Percentiles rank a stretch among this genome's conserved stretches.
These are phyloP conservation scores for Rafetus swinhoei DNA, from an alignment of 2,113 vertebrate species.

Conservation along the genomic window DNA sequence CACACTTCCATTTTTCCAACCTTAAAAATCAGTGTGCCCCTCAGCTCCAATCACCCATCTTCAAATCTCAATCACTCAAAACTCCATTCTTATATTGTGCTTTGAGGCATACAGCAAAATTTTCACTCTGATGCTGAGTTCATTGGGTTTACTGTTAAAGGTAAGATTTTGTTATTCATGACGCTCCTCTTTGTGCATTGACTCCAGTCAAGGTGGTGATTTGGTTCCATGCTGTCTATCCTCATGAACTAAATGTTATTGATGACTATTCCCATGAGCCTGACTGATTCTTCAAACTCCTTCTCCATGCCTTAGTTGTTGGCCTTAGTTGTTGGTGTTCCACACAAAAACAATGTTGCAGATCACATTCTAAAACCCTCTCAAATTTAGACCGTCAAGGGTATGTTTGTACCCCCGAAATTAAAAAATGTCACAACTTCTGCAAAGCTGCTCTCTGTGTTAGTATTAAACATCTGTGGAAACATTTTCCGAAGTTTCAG, in stretches of 20 bases:
- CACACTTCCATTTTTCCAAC: too few species aligned
- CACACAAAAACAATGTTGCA: constrained; percentile 9
- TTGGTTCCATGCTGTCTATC: background rate
- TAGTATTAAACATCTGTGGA: background rate
- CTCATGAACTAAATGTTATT: constrained; percentile 24
- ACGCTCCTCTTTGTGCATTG: background rate
- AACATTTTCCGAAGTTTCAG: background rate
- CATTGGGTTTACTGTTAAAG: background rate
- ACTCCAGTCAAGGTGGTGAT: background rate
- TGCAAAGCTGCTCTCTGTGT: background rate
- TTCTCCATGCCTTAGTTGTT: background rate
- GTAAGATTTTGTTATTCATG: background rate
- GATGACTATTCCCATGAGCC: background rate
- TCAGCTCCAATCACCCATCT: background rate
- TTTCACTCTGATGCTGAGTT: background rate
- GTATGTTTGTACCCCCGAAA: background rate
- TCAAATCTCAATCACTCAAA: background rate
- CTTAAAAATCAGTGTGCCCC: background rate
- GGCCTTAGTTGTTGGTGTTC: background rate
- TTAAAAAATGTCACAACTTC: background rate
- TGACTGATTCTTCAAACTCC: background rate
- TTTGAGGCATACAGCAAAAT: background rate
- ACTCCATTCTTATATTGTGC: rapidly evolving
- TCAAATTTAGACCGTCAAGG: background rate
- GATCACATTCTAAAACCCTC: background rate